phyloP scores from a whole-genome alignment of 1,140 invertebrate genomes.

The Diabrotica virgifera region DNA sequence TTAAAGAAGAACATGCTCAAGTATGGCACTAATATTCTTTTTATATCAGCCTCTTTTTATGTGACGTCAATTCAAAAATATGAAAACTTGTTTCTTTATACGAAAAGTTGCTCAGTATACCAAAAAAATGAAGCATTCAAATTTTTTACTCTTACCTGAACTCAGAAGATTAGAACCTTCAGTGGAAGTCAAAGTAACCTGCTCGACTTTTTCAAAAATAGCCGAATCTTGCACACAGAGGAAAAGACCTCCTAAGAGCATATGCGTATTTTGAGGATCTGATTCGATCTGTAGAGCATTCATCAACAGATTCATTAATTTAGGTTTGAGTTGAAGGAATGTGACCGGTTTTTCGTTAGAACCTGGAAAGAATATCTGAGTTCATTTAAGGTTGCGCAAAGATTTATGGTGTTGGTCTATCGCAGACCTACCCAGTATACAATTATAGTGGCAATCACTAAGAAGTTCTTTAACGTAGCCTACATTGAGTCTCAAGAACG shows the following conservation, averaged over 20 bases:
- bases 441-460: too few relatives aligned
- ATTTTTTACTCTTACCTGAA: slow-evolving; percentile 61
- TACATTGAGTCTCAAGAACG: too few relatives aligned
- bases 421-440: too few relatives aligned
- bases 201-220: slow-evolving; percentile 69
- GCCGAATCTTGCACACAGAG: slow-evolving; percentile 81
- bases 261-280: slow-evolving; percentile 85
- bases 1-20: too few relatives aligned
- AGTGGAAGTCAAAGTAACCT: slow-evolving; percentile 55
- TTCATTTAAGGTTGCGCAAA: too few relatives aligned
- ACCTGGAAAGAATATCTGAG: slow-evolving; percentile 18
- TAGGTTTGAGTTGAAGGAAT: slow-evolving; percentile 77
- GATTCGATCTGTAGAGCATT: slow-evolving; percentile 82
- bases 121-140: slow-evolving; percentile 16
- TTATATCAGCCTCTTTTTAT: too few relatives aligned
- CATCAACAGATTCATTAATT: slow-evolving; percentile 81
- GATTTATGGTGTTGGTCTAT: too few relatives aligned
- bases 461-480: too few relatives aligned
- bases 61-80: too few relatives aligned
- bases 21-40: too few relatives aligned
- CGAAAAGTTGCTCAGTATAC: too few relatives aligned
- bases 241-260: slow-evolving; percentile 79
- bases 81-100: too few relatives aligned
- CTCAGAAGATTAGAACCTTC: slow-evolving; percentile 67
- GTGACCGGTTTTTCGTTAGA: slow-evolving; percentile 52